phyloP scores from a whole-genome alignment of 2,797 vertebrate genomes.

The Holocentrus rufus region DNA sequence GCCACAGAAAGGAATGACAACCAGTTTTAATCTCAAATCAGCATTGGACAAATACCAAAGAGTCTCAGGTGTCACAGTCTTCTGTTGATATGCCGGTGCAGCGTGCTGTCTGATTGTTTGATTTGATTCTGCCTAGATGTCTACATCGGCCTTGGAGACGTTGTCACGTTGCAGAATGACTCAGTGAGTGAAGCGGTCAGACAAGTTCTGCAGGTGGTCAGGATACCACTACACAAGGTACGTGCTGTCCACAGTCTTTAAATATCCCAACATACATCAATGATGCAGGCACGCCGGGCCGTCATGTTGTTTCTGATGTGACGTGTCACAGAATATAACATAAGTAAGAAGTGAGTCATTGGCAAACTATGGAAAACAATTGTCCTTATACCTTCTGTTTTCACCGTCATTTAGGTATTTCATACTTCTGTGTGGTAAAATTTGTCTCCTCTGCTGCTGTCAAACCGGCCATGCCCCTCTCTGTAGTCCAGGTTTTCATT shows the following conservation, averaged over 20 bases:
- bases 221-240: conserved; percentile 80
- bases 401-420: no score
- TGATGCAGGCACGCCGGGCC: neutral
- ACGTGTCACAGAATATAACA: no score
- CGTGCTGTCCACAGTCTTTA: neutral
- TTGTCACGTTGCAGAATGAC: conserved; percentile 66
- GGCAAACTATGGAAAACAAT: no score
- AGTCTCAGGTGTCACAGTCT: neutral
- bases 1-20: neutral
- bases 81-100: neutral
- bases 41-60: neutral
- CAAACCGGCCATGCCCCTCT: no score
- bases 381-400: no score
- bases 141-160: conserved; percentile 69
- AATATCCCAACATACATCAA: neutral
- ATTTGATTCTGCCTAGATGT: conserved; percentile 67
- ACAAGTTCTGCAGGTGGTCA: conserved; percentile 50
- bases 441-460: no score
- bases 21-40: neutral
- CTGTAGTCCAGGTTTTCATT: no score
- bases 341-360: no score
- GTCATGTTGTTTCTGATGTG: no score
- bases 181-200: conserved; percentile 54
- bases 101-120: neutral
- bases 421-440: no score